Base-by-base conservation (phyloP, 2,113 vertebrate species). In the Lasiurus cinereus region DNA sequence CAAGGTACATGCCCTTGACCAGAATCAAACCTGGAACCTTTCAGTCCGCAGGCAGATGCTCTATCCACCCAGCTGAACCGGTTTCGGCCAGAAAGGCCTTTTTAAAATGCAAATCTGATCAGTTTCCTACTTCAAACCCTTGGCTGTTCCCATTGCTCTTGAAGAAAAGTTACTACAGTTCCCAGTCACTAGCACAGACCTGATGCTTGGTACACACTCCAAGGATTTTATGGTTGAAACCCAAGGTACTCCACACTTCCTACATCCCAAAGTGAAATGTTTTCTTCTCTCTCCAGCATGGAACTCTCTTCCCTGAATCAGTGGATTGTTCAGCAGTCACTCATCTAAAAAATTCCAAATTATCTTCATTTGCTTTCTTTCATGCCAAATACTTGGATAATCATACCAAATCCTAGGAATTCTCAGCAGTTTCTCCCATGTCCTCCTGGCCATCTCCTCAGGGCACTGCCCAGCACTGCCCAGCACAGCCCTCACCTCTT, bases 391-490 rank as follows among this genome's bases (percentile, higher is more conserved):
- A 18, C 36, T 31, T 36, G 84, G 39, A 0, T 46, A 64, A 13
- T 66, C 43, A 24, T 1, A 10, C 18, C 6, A n/a, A 24, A 66
- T 80, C 54, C 33, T 72, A 56, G 0, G 12, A 62, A 33, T n/a
- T 36, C 59, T 85, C 29, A n/a, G 69, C 39, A 33, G 1, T 14
- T 3, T 19, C 54, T 21, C 43, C 83, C 12, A 5, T 6, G 1
- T n/a, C 36, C 87, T 56, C 8, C 7, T 52, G 3, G 5, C 10
- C 27, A 0, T 39, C 24, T 1, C 31, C 24, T 46, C 46, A 0
- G 16, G 5, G 39, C 11, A 0, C 31, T 9, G 36, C 59, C 29
- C 0, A 4, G 16, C 8, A 2, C 73, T 74, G 89, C 10, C 59
- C 39, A 39, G 39, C 39, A 39, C 39, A 39, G 39, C 39, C 39